Evolutionary conservation across 2,113 vertebrate genomes (phyloP), one percentile per base, ranked within the genome.

Genomic region (Hucho hucho): DNA sequence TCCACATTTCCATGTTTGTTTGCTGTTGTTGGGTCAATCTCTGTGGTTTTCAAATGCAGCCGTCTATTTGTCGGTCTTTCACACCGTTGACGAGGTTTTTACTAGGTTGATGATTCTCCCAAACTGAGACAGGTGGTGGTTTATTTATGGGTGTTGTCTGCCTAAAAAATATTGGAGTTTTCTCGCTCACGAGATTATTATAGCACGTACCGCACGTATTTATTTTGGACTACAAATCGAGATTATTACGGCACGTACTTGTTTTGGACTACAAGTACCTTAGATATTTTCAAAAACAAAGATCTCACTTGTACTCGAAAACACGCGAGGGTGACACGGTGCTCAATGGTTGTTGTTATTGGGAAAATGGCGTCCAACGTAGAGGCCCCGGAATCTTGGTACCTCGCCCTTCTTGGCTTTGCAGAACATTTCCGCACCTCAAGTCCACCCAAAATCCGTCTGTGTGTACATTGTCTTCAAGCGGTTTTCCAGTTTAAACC

Each of bases 401-500:
- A 99, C 87, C 92, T 99, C 90, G 97, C 96, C 70, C 90, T 99
- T 71, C 92, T 98, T 86, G 97, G 97, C 70, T 97, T 99, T 83
- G 97, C 97, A 64, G 97, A 99, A 75, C 97, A 98, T 92, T 99
- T 99, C 86, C 95, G 97, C 59, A 99, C 97, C 37, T 98, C 97
- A 9, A 99, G 97, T 84, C 97, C 97, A 14, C 97, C 97, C 66
- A 98, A 98, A 91, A 98, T 98, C 74, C 95, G 96, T 14, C 90
- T 98, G 0, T 99, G 97, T 64, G 97, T 98, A 28, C 97, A 99
- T 88, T 99, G 97, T 90, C 91, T 99, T 37, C 97, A 98, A 90
- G 97, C 97, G 47, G 96, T 99, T 83, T 97, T 99, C 89, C 97
- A 97, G 87, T 97, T 98, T 88, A 98, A 98, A 86, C 97, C 97